Evolutionary conservation across 2,888 invertebrate species (phyloP).

Genomic region (Mylabris sibirica): DNA sequence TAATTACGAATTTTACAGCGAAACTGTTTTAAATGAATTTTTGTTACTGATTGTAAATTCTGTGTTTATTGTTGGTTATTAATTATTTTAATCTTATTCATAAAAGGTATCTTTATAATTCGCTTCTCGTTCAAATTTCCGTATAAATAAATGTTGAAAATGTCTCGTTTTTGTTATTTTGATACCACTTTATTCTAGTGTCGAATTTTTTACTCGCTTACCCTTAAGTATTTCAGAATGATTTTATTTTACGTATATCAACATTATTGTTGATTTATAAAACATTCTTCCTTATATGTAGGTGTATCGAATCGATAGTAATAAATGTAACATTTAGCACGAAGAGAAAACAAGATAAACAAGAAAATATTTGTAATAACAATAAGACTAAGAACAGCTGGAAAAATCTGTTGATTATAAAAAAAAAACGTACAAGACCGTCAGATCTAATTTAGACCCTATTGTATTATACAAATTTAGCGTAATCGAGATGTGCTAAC

Average conservation of each 20-base stretch:
- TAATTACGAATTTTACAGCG: neutral
- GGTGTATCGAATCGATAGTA: neutral
- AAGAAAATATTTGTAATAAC: neutral
- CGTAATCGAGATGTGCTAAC: conserved; percentile 1
- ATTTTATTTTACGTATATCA: neutral
- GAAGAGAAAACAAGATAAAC: neutral
- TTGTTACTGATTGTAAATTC: neutral
- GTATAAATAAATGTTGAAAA: neutral
- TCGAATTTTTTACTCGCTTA: neutral
- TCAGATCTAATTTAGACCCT: neutral
- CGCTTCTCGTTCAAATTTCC: neutral
- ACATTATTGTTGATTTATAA: neutral
- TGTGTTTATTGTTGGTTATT: neutral
- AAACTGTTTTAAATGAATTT: too few relatives aligned
- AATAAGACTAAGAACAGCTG: neutral
- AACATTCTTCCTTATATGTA: neutral
- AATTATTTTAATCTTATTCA: neutral
- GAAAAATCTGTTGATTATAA: neutral
- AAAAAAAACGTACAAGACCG: neutral
- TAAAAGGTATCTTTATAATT: neutral
- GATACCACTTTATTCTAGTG: neutral
- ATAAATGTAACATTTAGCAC: neutral
- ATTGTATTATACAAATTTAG: conserved; percentile 5
- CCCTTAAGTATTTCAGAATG: neutral
- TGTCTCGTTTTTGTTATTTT: neutral